Evolutionary conservation across 1,140 invertebrate genomes (phyloP), one percentile per base, ranked within the genome.

Genomic region (Asbolus verrucosus): DNA sequence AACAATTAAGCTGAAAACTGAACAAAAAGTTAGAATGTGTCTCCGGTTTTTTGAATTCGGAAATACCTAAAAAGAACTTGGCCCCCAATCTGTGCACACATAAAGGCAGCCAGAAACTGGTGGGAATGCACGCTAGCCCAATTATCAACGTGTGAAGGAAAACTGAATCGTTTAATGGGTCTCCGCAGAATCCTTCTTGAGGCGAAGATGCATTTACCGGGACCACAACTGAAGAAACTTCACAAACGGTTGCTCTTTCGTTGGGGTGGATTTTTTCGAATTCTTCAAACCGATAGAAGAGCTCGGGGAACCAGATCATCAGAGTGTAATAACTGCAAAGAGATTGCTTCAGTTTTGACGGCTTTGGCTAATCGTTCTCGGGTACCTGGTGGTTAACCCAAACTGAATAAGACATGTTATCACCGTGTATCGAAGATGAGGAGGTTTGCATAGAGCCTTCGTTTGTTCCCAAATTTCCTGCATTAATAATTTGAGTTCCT

Each of bases 281-380:
- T 46, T 89, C 86, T 73, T 91, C 89, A 77, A 91, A 92, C 67
- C 90, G 87, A 79, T 88, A 85, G 81, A 92, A 93, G 73, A 93
- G 81, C 78, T 93, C 91, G 5, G 92, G 92, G 80, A 93, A 93
- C 92, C 92, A 93, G 67, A 93, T 87, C 90, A 93, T 92, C 1
- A 93, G 82, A 0, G 91, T 92, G 79, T 93, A 93, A 78, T 93
- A 93, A 75, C 91, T 93, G 78, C 15, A 70, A 67, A 62, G 15
- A 41, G 1, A 65, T 62, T 30, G 24, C n/a, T n/a, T 15, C 13
- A 18, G 0, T 11, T 21, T 19, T 2, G 36, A 1, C 11, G 8
- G 2, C 0, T 2, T 38, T 2, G n/a, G 41, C n/a, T n/a, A 31
- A 24, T 38, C 31, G 54, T 62, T 81, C 9, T 1, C 24, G 8